These are phyloP conservation scores for Condylura cristata DNA, from an alignment of 2,113 vertebrate species.

Conservation along the genomic window DNA sequence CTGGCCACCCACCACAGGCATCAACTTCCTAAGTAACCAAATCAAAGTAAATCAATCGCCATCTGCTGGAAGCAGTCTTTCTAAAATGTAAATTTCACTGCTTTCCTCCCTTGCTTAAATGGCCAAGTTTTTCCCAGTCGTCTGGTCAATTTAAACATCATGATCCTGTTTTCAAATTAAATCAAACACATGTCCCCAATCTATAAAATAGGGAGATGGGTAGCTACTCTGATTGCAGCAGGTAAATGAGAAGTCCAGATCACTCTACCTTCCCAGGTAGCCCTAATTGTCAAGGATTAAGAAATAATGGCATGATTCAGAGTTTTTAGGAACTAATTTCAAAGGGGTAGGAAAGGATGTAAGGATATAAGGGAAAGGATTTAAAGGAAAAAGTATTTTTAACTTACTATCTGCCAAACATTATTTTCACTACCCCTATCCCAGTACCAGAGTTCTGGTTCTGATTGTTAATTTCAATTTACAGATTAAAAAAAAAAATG, in stretches of 20 bases:
- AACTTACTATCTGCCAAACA: not conserved
- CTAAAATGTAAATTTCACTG: not conserved
- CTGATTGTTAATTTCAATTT: not conserved
- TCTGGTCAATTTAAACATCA: not conserved
- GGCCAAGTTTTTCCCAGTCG: not conserved
- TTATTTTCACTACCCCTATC: not conserved
- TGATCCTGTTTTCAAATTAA: not conserved
- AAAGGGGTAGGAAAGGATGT: not conserved
- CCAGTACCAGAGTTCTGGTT: not conserved
- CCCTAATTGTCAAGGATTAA: not conserved
- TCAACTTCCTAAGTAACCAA: not conserved
- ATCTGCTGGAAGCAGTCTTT: not conserved
- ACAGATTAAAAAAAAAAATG: not conserved
- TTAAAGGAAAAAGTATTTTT: not conserved
- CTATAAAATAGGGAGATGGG: not conserved
- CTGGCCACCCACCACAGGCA: not conserved
- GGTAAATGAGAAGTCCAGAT: not conserved
- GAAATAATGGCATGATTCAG: not conserved
- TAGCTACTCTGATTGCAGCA: not conserved
- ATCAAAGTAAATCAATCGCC: not conserved
- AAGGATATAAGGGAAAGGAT: not conserved
- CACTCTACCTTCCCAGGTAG: not conserved
- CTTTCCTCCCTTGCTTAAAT: not conserved
- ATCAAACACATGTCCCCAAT: not conserved
- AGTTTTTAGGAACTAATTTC: not conserved